Evolutionary conservation across 2,113 vertebrate species (phyloP).

Genomic region (Trogon melanurus): DNA sequence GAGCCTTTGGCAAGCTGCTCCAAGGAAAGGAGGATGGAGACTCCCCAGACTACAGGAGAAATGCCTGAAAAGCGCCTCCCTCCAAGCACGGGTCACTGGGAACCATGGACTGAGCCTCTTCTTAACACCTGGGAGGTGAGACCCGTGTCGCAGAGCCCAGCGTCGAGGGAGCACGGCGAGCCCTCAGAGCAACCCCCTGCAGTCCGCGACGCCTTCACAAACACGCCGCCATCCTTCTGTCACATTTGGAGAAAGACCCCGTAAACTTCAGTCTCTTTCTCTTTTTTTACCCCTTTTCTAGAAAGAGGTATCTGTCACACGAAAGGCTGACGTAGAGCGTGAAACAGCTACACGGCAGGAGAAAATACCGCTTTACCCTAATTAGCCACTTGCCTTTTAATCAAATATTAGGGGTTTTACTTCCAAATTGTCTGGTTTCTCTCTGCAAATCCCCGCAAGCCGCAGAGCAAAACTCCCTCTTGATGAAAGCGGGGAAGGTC

Average conservation of each 20-base stretch:
- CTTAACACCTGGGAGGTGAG: neutral
- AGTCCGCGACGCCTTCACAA: neutral
- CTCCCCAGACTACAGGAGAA: neutral
- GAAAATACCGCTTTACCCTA: neutral
- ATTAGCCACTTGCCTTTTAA: neutral
- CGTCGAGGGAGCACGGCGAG: neutral
- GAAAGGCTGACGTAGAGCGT: neutral
- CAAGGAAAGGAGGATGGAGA: neutral
- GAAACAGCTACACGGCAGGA: neutral
- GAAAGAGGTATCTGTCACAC: neutral
- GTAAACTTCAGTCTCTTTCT: neutral
- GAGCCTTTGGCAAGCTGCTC: neutral
- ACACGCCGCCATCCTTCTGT: neutral
- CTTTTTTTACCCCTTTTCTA: neutral
- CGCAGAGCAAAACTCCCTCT: neutral
- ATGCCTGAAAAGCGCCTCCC: neutral
- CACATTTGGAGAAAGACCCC: neutral
- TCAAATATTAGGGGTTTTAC: neutral
- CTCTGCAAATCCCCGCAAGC: neutral
- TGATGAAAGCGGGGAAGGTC: neutral
- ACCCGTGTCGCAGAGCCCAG: neutral
- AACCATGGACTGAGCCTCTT: neutral
- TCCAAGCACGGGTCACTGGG: neutral
- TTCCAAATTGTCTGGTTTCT: neutral
- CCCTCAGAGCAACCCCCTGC: fast-evolving